phyloP scores from a whole-genome alignment of 2,888 invertebrate species.

The Drosophila picticornis region DNA sequence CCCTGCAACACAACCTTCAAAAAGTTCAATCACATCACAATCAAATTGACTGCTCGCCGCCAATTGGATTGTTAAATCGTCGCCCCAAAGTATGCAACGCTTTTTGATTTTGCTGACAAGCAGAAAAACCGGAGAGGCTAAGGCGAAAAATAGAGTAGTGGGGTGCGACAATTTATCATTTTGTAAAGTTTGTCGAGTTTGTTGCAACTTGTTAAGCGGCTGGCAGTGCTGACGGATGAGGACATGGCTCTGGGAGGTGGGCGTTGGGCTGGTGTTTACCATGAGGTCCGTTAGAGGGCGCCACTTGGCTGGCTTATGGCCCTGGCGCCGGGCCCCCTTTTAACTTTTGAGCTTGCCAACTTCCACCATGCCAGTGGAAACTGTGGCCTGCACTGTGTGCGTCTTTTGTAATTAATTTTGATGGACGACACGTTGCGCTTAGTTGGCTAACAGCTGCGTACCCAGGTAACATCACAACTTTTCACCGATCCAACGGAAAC shows the following conservation, averaged over 20 bases:
- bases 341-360: conserved; percentile 79
- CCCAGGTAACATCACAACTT: conserved; percentile 70
- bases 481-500: conserved; percentile 43
- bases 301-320: conserved; percentile 67
- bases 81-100: conserved; percentile 72
- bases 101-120: conserved; percentile 45
- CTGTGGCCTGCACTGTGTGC: conserved; percentile 66
- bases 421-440: conserved; percentile 81
- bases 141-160: background rate
- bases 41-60: conserved; percentile 16
- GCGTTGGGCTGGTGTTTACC: conserved; percentile 8
- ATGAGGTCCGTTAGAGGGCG: conserved; percentile 54
- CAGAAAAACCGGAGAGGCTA: conserved; percentile 8
- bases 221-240: conserved; percentile 68
- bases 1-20: too few relatives aligned
- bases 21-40: conserved; percentile 14
- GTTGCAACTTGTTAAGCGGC: conserved; percentile 64
- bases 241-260: conserved; percentile 23
- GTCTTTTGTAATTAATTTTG: conserved; percentile 83
- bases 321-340: conserved; percentile 70
- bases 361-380: conserved; percentile 49
- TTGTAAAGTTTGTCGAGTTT: conserved; percentile 53
- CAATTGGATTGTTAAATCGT: conserved; percentile 18
- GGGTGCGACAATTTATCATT: conserved; percentile 65
- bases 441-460: conserved; percentile 66